Percentiles rank a stretch among this genome's conserved stretches.
Evolutionary conservation across 2,888 invertebrate genomes (phyloP).

Genomic region (Taphrorychus bicolor): DNA sequence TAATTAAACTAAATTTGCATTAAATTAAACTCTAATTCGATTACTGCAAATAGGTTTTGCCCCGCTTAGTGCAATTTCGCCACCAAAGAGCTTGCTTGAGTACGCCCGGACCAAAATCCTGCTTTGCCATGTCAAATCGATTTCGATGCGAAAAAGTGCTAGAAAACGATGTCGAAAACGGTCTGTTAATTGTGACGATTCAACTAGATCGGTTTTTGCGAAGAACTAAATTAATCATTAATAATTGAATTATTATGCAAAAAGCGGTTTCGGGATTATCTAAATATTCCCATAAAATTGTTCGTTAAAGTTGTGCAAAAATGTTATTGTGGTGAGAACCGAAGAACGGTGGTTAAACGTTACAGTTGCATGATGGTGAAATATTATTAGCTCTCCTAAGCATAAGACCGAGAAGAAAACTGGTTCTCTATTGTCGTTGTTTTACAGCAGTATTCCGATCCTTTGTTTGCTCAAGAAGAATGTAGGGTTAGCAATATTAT

Average conservation of each 20-base stretch:
- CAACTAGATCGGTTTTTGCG: not conserved
- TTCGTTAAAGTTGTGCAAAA: not conserved
- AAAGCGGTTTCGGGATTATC: not conserved
- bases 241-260: not conserved
- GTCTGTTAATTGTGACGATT: not conserved
- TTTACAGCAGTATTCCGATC: too few relatives aligned
- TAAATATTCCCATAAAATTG: not conserved
- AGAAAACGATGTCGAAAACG: not conserved
- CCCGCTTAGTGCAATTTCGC: not conserved
- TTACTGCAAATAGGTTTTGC: not conserved
- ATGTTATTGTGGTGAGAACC: not conserved
- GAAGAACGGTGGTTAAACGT: not conserved
- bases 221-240: not conserved
- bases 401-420: too few relatives aligned
- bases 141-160: too few relatives aligned
- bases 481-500: too few relatives aligned
- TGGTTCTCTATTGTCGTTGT: too few relatives aligned
- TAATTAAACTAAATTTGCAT: not conserved
- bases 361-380: not conserved
- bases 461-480: too few relatives aligned
- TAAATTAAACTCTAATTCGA: not conserved
- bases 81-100: not conserved
- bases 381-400: too few relatives aligned
- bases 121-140: not conserved
- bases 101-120: not conserved